Base-by-base conservation (phyloP, 2,113 vertebrate genomes). In the Archilochus colubris region DNA sequence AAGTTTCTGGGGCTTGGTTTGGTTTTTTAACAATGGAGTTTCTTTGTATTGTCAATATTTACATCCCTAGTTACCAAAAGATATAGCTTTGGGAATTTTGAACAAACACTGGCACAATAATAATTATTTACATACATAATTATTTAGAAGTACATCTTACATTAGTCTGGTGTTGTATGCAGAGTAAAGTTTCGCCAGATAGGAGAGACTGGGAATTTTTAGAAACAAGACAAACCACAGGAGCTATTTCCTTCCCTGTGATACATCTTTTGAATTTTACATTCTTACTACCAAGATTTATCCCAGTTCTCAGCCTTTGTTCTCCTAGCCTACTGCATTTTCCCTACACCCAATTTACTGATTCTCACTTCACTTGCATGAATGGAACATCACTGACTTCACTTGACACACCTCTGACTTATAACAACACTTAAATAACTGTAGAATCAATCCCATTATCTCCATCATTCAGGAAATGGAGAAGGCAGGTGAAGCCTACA, bases 391-490 rank as follows among this genome's bases (percentile, higher is more conserved):
- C 76, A 55, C 75, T 70, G 86, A 88, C 81, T 81, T 53, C 50
- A 63, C 48, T 36, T 84, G 87, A 82, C 87, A 91, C 69, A 75
- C 53, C 74, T 67, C 69, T 82, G 83, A 89, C 83, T 91, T 80
- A 66, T 1, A 85, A 67, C 67, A 77, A 66, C 80, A 66, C 86
- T 83, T 54, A 50, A 83, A 27, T 81, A 84, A 84, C 73, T 83
- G 67, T 4, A 78, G 81, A 84, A 92, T 84, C 86, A 92, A 92
- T 89, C 43, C 61, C 57, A 72, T 95, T 82, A 87, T 48, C 80
- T 72, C 69, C 61, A 84, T 63, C 64, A 74, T 11, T 38, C 77
- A 59, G 87, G 69, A 89, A 89, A 57, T 48, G 66, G 53, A 89
- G 44, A 51, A 74, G 46, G 59, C 70, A 94, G 51, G 50, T 59